Evolutionary conservation across 92 coral and sea anemone genomes (phyloP).

Genomic region (Phymanthus crucifer): DNA sequence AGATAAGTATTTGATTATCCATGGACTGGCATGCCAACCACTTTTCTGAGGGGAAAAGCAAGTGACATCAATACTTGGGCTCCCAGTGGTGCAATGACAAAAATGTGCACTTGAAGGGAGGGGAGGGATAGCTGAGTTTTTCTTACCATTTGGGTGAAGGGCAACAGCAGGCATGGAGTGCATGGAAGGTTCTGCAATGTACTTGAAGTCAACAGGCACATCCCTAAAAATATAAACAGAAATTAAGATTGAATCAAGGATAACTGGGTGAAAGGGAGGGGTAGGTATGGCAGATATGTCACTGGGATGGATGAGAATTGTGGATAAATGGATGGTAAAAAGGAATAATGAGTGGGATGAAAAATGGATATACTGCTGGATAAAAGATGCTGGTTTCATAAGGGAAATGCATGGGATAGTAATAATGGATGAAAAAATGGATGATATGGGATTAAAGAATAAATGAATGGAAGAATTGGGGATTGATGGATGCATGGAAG

Average conservation of each 20-base stretch:
- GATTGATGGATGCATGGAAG: too few species aligned
- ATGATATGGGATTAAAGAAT: background rate
- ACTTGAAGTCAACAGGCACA: slow-evolving; percentile 94
- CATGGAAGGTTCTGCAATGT: slow-evolving; percentile 96
- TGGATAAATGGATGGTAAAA: background rate
- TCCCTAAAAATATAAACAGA: slow-evolving; percentile 59
- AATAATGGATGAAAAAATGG: background rate
- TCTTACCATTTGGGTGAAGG: slow-evolving; percentile 86
- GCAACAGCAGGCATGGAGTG: slow-evolving; percentile 97
- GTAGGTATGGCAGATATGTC: background rate
- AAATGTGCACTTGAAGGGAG: background rate
- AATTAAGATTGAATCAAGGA: background rate
- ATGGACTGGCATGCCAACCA: slow-evolving; percentile 99
- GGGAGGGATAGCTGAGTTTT: background rate
- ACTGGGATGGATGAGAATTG: background rate
- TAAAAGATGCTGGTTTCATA: too few species aligned
- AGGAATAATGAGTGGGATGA: background rate
- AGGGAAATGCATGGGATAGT: background rate
- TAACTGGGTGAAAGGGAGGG: background rate
- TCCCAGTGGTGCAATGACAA: background rate
- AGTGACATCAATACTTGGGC: background rate
- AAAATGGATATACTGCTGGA: background rate
- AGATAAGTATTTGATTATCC: slow-evolving; percentile 93
- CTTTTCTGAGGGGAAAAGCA: slow-evolving; percentile 59
- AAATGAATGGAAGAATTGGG: background rate